Conservation (phyloP, 1,140 invertebrate species). For the Hetaerina americana region DNA sequence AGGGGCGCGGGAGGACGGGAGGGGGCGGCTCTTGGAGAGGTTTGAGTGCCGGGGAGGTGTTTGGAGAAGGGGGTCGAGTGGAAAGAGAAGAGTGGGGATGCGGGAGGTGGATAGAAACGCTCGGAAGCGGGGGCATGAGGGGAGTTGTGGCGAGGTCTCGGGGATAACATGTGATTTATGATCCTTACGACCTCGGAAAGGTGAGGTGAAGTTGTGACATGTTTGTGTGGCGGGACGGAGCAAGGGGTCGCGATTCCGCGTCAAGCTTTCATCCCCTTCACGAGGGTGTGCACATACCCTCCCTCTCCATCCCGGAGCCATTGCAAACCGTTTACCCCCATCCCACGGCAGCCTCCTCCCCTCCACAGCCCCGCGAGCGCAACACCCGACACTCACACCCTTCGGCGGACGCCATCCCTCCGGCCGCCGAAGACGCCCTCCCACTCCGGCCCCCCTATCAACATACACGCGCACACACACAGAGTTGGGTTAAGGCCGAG, state of each 20-base stretch:
- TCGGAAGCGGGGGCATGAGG: neutral
- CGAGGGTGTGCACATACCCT: neutral
- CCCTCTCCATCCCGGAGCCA: neutral
- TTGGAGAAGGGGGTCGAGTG: too few species aligned
- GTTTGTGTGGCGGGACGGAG: neutral
- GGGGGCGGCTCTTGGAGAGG: too few species aligned
- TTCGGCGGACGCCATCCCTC: too few species aligned
- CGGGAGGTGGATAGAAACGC: too few species aligned
- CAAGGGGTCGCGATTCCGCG: neutral
- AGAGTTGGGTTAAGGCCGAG: too few species aligned
- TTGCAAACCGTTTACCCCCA: neutral
- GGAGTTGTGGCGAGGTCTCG: neutral
- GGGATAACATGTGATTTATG: neutral
- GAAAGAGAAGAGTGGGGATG: too few species aligned
- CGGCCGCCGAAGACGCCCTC: too few species aligned
- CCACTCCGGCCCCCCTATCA: too few species aligned
- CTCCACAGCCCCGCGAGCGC: neutral
- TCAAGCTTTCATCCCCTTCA: neutral
- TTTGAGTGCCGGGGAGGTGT: too few species aligned
- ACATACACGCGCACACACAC: too few species aligned
- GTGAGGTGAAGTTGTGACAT: neutral
- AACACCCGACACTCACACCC: neutral
- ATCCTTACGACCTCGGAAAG: neutral
- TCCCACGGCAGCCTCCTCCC: neutral
- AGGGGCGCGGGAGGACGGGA: too few species aligned